phyloP scores from a whole-genome alignment of 2,888 invertebrate species.

The Boloria euphrosyne region DNA sequence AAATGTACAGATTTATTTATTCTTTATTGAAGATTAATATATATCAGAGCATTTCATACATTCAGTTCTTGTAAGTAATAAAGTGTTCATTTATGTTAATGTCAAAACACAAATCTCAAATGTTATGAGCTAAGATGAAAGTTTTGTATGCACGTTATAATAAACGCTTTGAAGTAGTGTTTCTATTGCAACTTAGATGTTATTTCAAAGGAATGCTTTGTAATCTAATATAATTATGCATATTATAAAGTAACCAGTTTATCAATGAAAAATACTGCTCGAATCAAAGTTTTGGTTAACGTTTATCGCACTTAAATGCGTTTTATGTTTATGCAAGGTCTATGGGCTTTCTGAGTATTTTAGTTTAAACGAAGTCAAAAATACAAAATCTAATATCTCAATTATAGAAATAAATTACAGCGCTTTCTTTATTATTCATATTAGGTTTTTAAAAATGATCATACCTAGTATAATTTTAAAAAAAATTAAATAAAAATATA shows the following conservation, averaged over 20 bases:
- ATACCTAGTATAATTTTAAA: too few species aligned
- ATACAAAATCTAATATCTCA: too few species aligned
- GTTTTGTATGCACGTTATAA: constrained; percentile 8
- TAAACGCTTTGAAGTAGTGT: constrained; percentile 17
- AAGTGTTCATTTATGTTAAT: not conserved
- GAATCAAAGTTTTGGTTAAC: too few species aligned
- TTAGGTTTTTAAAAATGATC: too few species aligned
- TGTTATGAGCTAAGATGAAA: constrained; percentile 13
- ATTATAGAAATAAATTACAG: too few species aligned
- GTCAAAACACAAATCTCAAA: constrained; percentile 12
- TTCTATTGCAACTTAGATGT: not conserved
- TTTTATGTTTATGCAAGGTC: too few species aligned
- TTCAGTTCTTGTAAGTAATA: constrained; percentile 8
- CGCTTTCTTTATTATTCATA: too few species aligned
- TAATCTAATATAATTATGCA: not conserved
- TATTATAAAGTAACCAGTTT: not conserved
- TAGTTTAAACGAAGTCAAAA: too few species aligned
- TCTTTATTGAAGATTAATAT: not conserved
- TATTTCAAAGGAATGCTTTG: not conserved
- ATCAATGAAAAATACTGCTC: too few species aligned
- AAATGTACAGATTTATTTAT: not conserved
- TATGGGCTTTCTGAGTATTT: too few species aligned
- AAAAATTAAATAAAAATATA: too few species aligned
- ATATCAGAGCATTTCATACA: constrained; percentile 2
- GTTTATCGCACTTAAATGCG: too few species aligned